Conservation (phyloP, 2,113 vertebrate species). For the Tenrec ecaudatus region DNA sequence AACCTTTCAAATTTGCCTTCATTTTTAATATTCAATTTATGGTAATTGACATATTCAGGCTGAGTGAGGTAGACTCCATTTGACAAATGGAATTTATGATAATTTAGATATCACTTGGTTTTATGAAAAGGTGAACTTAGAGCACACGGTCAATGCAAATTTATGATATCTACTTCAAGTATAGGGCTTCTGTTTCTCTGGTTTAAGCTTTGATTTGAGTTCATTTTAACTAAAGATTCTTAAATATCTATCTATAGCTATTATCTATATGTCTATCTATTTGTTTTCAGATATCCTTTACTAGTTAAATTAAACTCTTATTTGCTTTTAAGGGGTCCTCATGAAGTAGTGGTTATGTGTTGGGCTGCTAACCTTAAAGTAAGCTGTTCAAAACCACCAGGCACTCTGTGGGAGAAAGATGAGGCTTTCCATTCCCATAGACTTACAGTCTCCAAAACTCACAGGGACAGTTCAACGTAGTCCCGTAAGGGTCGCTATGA, state of each 20-base stretch:
- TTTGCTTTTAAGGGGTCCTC: background rate
- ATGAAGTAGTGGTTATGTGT: too few species aligned
- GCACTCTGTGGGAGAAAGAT: too few species aligned
- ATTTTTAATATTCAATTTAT: constrained; percentile 72
- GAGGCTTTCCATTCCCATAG: too few species aligned
- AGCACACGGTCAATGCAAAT: constrained; percentile 38
- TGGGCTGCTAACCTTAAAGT: too few species aligned
- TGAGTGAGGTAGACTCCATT: constrained; percentile 20
- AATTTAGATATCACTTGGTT: constrained; percentile 69
- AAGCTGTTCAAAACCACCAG: too few species aligned
- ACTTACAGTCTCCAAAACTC: too few species aligned
- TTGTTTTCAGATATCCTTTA: background rate
- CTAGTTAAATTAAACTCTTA: background rate
- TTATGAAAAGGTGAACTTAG: constrained; percentile 24
- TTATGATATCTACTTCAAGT: constrained; percentile 61
- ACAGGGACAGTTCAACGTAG: too few species aligned
- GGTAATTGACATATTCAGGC: constrained; percentile 68
- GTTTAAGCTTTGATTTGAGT: background rate
- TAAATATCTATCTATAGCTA: too few species aligned
- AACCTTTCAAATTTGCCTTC: constrained; percentile 75
- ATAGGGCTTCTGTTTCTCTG: constrained; percentile 22
- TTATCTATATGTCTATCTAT: background rate
- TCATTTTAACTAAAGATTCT: constrained; percentile 31
- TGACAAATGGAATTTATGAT: constrained; percentile 60
- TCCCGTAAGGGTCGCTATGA: too few species aligned